Evolutionary conservation across 2,113 vertebrate species (phyloP).

Genomic region (Todiramphus chloris): DNA sequence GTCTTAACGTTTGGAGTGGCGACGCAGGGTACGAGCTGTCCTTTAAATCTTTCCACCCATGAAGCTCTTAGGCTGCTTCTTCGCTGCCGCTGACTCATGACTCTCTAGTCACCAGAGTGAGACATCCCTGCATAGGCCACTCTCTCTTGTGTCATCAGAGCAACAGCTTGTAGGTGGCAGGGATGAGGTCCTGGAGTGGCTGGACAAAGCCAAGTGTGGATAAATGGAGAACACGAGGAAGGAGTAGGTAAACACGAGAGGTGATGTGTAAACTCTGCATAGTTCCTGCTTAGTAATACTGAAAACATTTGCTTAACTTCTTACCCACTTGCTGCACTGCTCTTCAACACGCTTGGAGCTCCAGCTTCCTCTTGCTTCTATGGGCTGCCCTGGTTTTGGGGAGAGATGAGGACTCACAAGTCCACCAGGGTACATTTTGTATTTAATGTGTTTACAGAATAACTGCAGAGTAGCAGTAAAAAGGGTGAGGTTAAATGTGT

Average conservation of each 20-base stretch:
- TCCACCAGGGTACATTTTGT: not conserved
- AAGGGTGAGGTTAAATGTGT: not conserved
- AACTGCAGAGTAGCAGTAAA: not conserved
- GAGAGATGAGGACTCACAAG: not conserved
- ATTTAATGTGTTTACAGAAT: not conserved
- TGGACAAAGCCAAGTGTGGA: not conserved
- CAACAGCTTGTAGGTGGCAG: not conserved
- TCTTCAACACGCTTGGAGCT: not conserved
- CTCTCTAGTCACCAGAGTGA: not conserved
- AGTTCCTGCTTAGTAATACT: not conserved
- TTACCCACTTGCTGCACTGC: not conserved
- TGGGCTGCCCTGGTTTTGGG: not conserved
- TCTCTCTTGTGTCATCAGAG: not conserved
- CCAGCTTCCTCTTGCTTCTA: not conserved
- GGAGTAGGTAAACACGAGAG: not conserved
- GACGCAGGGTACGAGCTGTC: not conserved
- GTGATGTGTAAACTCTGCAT: not conserved
- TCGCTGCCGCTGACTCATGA: not conserved
- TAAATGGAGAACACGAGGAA: not conserved
- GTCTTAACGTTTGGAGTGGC: not conserved
- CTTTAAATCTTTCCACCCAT: not conserved
- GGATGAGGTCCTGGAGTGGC: not conserved
- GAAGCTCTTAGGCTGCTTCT: not conserved
- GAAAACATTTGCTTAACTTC: slow-evolving; percentile 43
- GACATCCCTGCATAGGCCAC: not conserved